A percentile compares a stretch with the other conserved stretches of the same genome.
phyloP scores from a whole-genome alignment of 2,113 vertebrate genomes.

The Paraplagusia blochii region DNA sequence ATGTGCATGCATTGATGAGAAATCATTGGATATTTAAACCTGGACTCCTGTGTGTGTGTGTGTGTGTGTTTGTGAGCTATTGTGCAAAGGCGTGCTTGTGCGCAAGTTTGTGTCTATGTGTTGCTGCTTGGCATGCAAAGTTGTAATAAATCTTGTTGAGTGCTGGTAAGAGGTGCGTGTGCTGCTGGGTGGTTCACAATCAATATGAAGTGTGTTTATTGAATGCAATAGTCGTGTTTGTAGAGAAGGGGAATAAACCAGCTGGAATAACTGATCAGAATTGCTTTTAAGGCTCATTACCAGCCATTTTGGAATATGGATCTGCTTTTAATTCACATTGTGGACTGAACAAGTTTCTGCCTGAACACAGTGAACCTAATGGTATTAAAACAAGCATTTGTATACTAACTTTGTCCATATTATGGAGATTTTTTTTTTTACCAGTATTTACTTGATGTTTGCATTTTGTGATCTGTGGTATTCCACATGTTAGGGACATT shows the following conservation, averaged over 20 bases:
- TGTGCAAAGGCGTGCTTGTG: background rate
- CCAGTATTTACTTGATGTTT: too few species aligned
- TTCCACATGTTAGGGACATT: too few species aligned
- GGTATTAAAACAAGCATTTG: background rate
- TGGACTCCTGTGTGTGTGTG: background rate
- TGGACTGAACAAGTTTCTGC: conserved; percentile 26
- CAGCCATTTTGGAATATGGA: conserved; percentile 49
- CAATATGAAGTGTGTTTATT: conserved; percentile 68
- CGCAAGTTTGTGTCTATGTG: conserved; percentile 22
- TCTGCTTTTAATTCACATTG: conserved; percentile 42
- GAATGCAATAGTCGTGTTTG: conserved; percentile 60
- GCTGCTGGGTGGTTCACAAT: conserved; percentile 50
- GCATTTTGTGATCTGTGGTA: too few species aligned
- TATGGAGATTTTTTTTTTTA: too few species aligned
- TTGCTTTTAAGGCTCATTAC: conserved; percentile 65
- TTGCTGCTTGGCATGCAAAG: conserved; percentile 38
- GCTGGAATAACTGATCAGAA: conserved; percentile 60
- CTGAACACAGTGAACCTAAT: conserved; percentile 21
- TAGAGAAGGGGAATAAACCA: conserved; percentile 48
- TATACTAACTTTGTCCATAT: background rate
- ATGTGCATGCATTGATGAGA: conserved; percentile 20
- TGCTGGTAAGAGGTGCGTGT: conserved; percentile 22
- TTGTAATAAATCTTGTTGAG: conserved; percentile 61
- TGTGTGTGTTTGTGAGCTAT: background rate
- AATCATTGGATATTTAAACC: conserved; percentile 49